phyloP scores from a whole-genome alignment of 2,797 vertebrate species.

The Smutsia temminckii region DNA sequence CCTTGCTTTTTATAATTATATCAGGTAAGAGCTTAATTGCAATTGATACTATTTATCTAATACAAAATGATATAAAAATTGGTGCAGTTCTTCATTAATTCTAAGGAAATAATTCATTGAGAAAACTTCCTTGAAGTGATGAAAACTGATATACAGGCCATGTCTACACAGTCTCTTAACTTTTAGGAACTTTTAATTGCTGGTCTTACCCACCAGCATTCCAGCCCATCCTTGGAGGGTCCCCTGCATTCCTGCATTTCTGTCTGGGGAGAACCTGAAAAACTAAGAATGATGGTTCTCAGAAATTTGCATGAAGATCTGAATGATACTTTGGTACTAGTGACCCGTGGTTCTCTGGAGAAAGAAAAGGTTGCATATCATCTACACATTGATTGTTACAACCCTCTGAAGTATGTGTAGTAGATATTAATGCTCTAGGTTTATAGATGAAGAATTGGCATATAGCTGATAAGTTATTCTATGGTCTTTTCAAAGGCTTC shows the following conservation, averaged over 20 bases:
- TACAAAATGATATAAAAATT: background rate
- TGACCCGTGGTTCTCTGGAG: background rate
- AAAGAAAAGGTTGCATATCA: background rate
- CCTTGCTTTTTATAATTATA: conserved; percentile 9
- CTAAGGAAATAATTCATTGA: background rate
- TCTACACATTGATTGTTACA: background rate
- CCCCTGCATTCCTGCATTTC: background rate
- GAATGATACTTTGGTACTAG: background rate
- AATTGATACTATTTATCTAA: background rate
- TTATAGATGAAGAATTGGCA: background rate
- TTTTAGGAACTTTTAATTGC: background rate
- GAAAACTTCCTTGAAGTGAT: background rate
- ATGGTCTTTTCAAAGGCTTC: background rate
- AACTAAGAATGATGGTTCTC: background rate
- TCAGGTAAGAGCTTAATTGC: background rate
- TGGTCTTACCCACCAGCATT: background rate
- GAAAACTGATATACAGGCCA: background rate
- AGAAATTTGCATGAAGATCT: background rate
- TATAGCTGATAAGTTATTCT: background rate
- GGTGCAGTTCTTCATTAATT: background rate
- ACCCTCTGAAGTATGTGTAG: background rate
- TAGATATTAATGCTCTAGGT: background rate
- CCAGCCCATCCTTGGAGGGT: background rate
- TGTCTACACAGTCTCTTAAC: background rate
- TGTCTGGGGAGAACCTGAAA: background rate